A percentile compares a stretch with the other conserved stretches of the same genome.
Conservation (phyloP, 2,888 invertebrate species). For the Diloba caeruleocephala region DNA sequence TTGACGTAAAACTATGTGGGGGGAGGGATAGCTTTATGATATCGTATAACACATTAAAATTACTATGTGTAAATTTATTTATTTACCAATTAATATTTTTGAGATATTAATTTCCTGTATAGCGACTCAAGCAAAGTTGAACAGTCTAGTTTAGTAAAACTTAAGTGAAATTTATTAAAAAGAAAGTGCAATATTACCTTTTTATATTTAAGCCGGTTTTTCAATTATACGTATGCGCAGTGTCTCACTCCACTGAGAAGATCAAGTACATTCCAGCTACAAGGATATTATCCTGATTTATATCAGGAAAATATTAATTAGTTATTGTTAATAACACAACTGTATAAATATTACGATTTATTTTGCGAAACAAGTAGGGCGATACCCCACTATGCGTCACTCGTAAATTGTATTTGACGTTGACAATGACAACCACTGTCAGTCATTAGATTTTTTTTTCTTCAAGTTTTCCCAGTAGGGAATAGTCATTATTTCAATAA, state of each 20-base stretch:
- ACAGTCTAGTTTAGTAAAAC: constrained; percentile 6
- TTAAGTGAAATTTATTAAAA: constrained; percentile 24
- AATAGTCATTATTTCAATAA: too few species aligned
- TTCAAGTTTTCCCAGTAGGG: too few species aligned
- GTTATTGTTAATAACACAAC: constrained; percentile 14
- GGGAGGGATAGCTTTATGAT: constrained; percentile 1
- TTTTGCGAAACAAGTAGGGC: constrained; percentile 49
- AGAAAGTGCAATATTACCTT: constrained; percentile 56
- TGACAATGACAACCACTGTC: constrained; percentile 42
- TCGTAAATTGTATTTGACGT: constrained; percentile 37
- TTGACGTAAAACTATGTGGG: constrained; percentile 18
- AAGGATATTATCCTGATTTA: background rate
- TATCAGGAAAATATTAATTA: constrained; percentile 1
- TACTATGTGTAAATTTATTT: constrained; percentile 17
- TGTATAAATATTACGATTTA: constrained; percentile 33
- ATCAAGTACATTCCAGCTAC: constrained; percentile 41
- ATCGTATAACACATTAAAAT: too few species aligned
- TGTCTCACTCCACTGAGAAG: constrained; percentile 23
- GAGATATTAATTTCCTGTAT: background rate
- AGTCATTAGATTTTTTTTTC: too few species aligned
- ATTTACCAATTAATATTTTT: background rate
- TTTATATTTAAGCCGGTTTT: constrained; percentile 58
- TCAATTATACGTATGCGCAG: constrained; percentile 39
- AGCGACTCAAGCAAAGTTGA: constrained; percentile 1
- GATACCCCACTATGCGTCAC: constrained; percentile 65